Base-by-base conservation (phyloP, 2,888 invertebrate genomes). In the Pristionchus entomophagus region DNA sequence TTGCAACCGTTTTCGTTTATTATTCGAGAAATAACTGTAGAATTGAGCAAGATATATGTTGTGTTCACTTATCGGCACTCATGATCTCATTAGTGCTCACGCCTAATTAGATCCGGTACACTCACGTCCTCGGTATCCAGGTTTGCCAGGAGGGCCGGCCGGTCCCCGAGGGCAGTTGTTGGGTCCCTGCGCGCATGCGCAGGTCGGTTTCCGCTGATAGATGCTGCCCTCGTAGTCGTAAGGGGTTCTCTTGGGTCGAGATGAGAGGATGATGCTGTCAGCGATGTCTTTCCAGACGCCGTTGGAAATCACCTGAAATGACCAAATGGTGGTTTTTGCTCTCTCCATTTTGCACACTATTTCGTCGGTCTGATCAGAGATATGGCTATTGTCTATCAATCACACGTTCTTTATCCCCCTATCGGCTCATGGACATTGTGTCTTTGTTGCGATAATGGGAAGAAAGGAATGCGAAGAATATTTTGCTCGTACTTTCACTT, bases 81-180 rank as follows among this genome's bases (percentile, higher is more conserved):
- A n/a, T n/a, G n/a, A n/a, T n/a, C n/a, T n/a, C 8, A 17, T 22
- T 22, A 2, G 38, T 32, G 19, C n/a, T 82, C 59, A 22, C n/a
- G 8, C 22, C 56, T 82, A n/a, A 35, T 53, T 12, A 53, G 5
- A 45, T 56, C 6, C 5, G n/a, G 41, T 53, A 4, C 22, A 85
- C 73, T 87, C 80, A 56, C 86, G 86, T 41, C 87, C 87, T 32
- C 69, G 78, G 82, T 78, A 59, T 65, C 87, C 87, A 3, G 86
- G 59, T 35, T 83, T 88, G 82, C 90, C 90, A 22, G 88, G 81
- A 0, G 84, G 29, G 12, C 90, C 90, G 6, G 88, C 87, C 29
- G 87, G 78, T 38, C 90, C 90, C 2, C 53, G 19, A n/a, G 81
- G 81, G 17, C 81, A 81, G 56, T 56, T 56, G 38, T 56, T 81